Conservation (phyloP, 2,888 invertebrate species). For the Torymus auratus region DNA sequence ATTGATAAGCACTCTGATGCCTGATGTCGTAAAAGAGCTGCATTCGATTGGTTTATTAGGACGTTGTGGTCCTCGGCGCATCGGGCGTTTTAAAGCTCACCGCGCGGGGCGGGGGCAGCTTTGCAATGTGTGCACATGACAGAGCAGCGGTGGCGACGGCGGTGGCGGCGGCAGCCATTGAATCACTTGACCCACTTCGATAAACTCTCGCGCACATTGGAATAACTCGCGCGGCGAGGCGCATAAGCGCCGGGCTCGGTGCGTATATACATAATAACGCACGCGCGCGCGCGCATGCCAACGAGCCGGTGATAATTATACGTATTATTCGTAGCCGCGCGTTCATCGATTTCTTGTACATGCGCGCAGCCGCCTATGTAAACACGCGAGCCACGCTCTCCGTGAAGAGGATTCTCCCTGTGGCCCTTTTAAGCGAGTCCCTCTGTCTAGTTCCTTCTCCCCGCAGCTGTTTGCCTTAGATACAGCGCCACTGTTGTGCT, state of each 20-base stretch:
- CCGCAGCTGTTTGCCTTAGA: no score
- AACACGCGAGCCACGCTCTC: not conserved
- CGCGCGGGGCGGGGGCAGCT: not conserved
- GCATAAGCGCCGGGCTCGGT: not conserved
- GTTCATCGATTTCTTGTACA: constrained; percentile 48
- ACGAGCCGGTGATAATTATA: constrained; percentile 70
- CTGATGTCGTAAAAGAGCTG: no score
- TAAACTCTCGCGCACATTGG: constrained; percentile 73
- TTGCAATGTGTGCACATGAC: constrained; percentile 12
- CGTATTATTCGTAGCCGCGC: constrained; percentile 67
- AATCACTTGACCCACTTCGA: constrained; percentile 77
- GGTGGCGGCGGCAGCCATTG: constrained; percentile 69
- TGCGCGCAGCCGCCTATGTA: constrained; percentile 37
- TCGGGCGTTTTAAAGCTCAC: constrained; percentile 1
- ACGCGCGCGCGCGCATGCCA: constrained; percentile 1
- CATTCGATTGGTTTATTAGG: no score
- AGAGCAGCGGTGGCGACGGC: constrained; percentile 57
- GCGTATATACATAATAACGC: not conserved
- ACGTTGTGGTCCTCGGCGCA: no score
- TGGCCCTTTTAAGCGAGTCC: no score
- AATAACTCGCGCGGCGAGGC: constrained; percentile 71
- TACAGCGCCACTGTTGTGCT: not conserved
- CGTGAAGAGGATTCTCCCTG: no score
- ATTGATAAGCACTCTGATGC: no score
- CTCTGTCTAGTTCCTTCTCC: not conserved